phyloP scores from a whole-genome alignment of 2,113 vertebrate species.

The Dasyurus viverrinus region DNA sequence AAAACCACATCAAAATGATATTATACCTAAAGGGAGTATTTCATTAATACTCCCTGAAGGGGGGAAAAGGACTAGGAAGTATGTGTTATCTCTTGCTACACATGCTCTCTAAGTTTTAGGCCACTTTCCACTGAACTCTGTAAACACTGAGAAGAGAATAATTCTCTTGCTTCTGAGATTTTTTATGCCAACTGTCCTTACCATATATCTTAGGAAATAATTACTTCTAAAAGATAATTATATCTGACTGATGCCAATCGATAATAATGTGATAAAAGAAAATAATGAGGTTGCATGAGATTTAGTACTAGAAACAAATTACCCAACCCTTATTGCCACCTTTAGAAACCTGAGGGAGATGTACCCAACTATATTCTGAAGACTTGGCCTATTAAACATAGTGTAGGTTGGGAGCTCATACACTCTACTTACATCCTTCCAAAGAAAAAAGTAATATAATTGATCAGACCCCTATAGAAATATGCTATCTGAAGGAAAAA shows the following conservation, averaged over 20 bases:
- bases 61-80: neutral
- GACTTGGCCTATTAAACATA: neutral
- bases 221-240: neutral
- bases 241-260: neutral
- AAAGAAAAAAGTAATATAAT: neutral
- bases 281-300: neutral
- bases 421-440: neutral
- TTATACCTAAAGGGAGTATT: neutral
- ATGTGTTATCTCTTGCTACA: neutral
- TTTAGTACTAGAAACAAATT: neutral
- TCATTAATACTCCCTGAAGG: neutral
- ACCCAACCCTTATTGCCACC: neutral
- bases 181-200: neutral
- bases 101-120: neutral
- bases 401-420: neutral
- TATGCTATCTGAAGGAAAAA: too few relatives aligned
- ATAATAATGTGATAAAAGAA: neutral
- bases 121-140: neutral
- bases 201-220: neutral
- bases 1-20: neutral
- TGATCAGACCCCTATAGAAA: neutral
- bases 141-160: neutral
- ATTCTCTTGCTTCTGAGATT: neutral
- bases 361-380: neutral
- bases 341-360: neutral